Base-by-base conservation (phyloP, 2,113 vertebrate species). In the Polypterus bichir region DNA sequence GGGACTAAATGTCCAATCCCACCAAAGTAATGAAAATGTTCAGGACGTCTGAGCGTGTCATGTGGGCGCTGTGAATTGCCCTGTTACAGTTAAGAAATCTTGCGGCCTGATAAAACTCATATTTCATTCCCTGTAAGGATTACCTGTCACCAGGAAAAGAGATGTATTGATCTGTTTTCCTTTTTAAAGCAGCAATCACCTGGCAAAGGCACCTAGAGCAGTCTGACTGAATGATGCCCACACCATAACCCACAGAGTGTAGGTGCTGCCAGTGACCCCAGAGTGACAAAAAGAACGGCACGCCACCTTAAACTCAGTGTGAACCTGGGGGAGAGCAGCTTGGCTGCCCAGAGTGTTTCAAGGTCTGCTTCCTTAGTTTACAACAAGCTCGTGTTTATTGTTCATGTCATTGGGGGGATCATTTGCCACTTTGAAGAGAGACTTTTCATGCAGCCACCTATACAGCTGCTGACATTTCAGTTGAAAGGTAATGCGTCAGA, bases 111-210 rank as follows among this genome's bases (percentile, higher is more conserved):
- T 80, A 72, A 72, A 70, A 67, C 80, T 87, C 83, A 84, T 87
- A 86, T 84, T 85, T 86, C 83, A 87, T 81, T 77, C 76, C 70
- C 72, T 79, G 83, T 88, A 88, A 88, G 85, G 85, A 88, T 88
- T 88, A 88, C 80, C 84, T 88, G 84, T 88, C 85, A 84, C 79
- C 64, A 77, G 79, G 80, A 80, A 73, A 78, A 83, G 85, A 88
- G 82, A 84, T 85, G 81, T 83, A 88, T 88, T 88, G 85, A 86
- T 88, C 84, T 86, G 84, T 88, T 85, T 88, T 82, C 79, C 82
- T 82, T 86, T 86, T 86, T 86, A 80, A 68, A 68, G 77, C 79
- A 83, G 84, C 82, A 84, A 83, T 88, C 83, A 85, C 84, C 84
- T 86, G 85, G 84, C 85, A 88, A 83, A 84, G 81, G 81, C 83